A percentile compares a stretch with the other conserved stretches of the same genome.
These are phyloP conservation scores for Dysmachus trigonus DNA, from an alignment of 2,888 invertebrate species.

Conservation along the genomic window DNA sequence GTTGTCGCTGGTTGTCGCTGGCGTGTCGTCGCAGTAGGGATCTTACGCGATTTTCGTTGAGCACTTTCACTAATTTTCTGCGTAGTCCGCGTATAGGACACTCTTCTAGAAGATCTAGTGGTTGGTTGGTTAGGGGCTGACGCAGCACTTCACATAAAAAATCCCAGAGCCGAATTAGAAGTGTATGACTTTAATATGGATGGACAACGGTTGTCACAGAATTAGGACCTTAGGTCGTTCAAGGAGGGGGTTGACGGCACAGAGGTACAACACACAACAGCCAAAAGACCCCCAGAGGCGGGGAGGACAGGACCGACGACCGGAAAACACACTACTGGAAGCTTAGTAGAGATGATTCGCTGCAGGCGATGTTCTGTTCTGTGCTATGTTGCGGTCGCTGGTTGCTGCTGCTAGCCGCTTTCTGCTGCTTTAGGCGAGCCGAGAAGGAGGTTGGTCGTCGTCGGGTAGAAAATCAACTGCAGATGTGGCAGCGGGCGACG, in stretches of 20 bases:
- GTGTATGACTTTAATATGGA: background rate
- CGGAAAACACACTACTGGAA: slow-evolving; percentile 25
- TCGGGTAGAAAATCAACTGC: slow-evolving; percentile 26
- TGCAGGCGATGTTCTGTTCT: background rate
- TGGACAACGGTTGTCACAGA: background rate
- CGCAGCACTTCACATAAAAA: background rate
- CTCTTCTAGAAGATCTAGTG: background rate
- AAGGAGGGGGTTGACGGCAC: background rate
- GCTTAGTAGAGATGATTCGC: background rate
- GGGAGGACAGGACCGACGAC: slow-evolving; percentile 28
- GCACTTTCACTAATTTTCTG: slow-evolving; percentile 16
- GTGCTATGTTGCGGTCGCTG: background rate
- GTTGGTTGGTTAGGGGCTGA: background rate
- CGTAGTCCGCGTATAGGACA: background rate
- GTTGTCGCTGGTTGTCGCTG: too few species aligned
- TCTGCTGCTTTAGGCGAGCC: background rate
- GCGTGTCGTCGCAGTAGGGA: background rate
- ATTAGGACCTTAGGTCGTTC: background rate
- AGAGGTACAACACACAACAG: background rate
- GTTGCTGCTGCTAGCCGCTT: too few species aligned
- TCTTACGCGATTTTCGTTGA: background rate
- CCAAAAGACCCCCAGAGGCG: background rate
- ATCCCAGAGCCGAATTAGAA: background rate
- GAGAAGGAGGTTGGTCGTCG: background rate
- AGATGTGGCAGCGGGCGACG: slow-evolving; percentile 24